A percentile compares a stretch with the other conserved stretches of the same genome.
phyloP scores from a whole-genome alignment of 2,113 vertebrate species.

The Pomatorhinus ruficollis region DNA sequence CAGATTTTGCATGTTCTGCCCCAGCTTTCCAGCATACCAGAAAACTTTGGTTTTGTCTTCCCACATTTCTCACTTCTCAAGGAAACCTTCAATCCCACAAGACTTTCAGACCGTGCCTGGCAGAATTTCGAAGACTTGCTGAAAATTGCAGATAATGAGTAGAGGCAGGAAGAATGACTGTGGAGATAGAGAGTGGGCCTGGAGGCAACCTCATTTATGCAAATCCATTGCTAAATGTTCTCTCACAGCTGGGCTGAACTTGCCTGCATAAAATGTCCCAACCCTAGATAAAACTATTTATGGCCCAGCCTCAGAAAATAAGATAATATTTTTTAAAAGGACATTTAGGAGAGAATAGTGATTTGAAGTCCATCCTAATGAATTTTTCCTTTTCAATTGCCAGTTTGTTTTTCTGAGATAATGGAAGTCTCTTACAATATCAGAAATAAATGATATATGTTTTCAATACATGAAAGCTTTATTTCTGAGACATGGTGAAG shows the following conservation, averaged over 20 bases:
- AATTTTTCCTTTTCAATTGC: not conserved
- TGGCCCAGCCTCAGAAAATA: not conserved
- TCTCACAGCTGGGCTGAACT: not conserved
- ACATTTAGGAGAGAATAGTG: not conserved
- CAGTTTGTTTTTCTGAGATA: not conserved
- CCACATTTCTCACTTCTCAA: not conserved
- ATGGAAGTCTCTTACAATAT: not conserved
- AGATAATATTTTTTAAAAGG: not conserved
- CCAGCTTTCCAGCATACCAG: not conserved
- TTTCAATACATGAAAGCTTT: not conserved
- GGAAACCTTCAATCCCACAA: not conserved
- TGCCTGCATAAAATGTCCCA: not conserved
- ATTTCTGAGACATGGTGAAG: not conserved
- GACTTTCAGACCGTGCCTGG: not conserved
- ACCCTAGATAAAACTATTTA: not conserved
- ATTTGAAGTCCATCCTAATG: not conserved
- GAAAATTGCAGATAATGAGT: not conserved
- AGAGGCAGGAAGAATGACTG: not conserved
- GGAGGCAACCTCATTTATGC: constrained; percentile 16
- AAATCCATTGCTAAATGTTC: constrained; percentile 14
- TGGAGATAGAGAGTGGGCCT: not conserved
- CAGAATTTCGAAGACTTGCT: not conserved
- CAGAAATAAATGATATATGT: not conserved
- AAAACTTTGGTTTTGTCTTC: not conserved
- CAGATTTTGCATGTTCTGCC: not conserved